Base-by-base conservation (phyloP, 2,888 invertebrate genomes). In the Cerceris ruficornis region DNA sequence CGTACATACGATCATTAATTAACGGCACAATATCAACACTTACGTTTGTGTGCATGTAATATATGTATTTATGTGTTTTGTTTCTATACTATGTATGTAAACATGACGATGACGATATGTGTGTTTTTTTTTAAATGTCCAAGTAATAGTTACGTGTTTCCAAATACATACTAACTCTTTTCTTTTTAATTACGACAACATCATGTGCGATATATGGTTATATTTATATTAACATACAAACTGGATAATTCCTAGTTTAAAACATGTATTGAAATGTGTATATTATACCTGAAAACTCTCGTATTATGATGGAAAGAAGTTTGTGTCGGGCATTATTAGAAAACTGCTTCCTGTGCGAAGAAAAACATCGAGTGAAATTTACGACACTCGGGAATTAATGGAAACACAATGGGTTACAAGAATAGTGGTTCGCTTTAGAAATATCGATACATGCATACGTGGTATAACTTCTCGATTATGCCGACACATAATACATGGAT, bases 61-160 rank as follows among this genome's bases (percentile, higher is more conserved):
- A 28, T 67, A 15, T 62, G 14, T 67, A 14, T 14, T 15, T 57
- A 60, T 15, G 57, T 17, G 52, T 49, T 61, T 11, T 17, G 58
- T 62, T 39, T 42, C 8, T 28, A 46, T 13, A 66, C 54, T 14
- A 55, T 17, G 8, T 57, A 65, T 17, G 43, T 54, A 69, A 76
- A 61, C 52, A 39, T 55, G 74, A 65, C 28, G 59, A 69, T 59
- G 66, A 72, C 59, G 83, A 82, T 82, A 83, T 83, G 83, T 81
- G 69, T 17, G 15, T 59, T 61, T 28, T 28, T 28, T 28, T 28
- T 28, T 28, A 28, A 28, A 68, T 60, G 52, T 60, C 39, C 49
- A 67, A 71, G 42, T 77, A 80, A 76, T 62, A 14, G 14, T 74
- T 60, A 75, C 39, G 52, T 64, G 49, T 15, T 54, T 13, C 8